Percentiles rank a stretch among this genome's conserved stretches.
Conservation (phyloP, 2,113 vertebrate species). For the Etheostoma spectabile region DNA sequence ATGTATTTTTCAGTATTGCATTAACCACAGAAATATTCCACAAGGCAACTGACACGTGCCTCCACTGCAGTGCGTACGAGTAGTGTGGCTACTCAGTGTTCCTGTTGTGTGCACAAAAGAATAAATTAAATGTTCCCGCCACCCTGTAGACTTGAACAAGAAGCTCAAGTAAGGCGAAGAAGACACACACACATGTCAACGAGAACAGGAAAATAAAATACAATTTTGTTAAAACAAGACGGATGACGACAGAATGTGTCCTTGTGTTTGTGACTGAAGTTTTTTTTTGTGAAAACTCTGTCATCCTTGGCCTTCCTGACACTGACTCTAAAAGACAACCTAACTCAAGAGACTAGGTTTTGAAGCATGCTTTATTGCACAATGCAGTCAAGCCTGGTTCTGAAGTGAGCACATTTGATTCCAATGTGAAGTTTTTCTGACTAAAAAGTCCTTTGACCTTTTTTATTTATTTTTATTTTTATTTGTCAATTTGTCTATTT, state of each 20-base stretch:
- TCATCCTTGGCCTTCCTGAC: slow-evolving; percentile 62
- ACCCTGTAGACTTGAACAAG: not conserved
- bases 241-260: slow-evolving; percentile 56
- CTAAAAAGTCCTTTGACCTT: slow-evolving; percentile 36
- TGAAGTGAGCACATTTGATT: slow-evolving; percentile 43
- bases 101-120: not conserved
- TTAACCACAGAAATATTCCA: not conserved
- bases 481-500: slow-evolving; percentile 56
- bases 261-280: slow-evolving; percentile 49
- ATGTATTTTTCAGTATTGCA: not conserved
- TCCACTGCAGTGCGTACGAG: not conserved
- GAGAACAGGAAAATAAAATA: slow-evolving; percentile 33
- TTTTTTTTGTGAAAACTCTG: slow-evolving; percentile 53
- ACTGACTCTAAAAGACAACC: slow-evolving; percentile 56
- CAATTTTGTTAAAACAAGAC: slow-evolving; percentile 40
- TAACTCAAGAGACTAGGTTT: slow-evolving; percentile 54
- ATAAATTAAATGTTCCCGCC: not conserved
- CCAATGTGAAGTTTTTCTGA: slow-evolving; percentile 38
- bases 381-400: slow-evolving; percentile 46
- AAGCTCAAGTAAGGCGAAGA: slow-evolving; percentile 31
- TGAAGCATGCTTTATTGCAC: slow-evolving; percentile 45
- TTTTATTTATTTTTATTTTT: not conserved
- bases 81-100: not conserved
- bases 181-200: slow-evolving; percentile 22
- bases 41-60: not conserved